Evolutionary conservation across 1,140 invertebrate genomes (phyloP), one percentile per base, ranked within the genome.

Genomic region (Drosophila sproati): DNA sequence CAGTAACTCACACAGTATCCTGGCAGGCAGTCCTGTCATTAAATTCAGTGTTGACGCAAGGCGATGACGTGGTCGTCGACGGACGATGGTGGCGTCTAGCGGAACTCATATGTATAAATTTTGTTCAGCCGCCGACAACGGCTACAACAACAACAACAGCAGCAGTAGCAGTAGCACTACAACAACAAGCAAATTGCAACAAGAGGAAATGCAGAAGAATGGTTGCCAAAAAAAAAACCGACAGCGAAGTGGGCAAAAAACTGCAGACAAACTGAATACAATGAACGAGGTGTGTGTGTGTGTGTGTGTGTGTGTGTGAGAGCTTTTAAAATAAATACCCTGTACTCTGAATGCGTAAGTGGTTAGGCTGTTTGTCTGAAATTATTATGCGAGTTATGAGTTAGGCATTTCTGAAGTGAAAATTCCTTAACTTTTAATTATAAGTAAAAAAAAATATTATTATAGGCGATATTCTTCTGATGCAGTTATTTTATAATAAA

Each of bases 21-120:
- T 57, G 39, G 55, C 37, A 31, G 35, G 55, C 55, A 66, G 60
- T 51, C 62, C 57, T 77, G 57, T 66, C 73, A 87, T 87, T 82
- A 87, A 87, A 79, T 76, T 79, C 82, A 68, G 64, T 73, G 78
- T 82, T 79, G 81, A 85, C 76, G 76, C 72, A 83, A 71, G 63
- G 34, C 71, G 59, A 59, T 54, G 67, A 63, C 62, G 45, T 41
- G 43, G 52, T 52, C 34, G 43, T 4, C 5, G 48, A 37, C 34
- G 20, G 47, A 59, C 29, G 56, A 35, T 45, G 71, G 37, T 51
- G 51, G 63, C 60, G 77, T 73, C 83, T 76, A 60, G 71, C 45
- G 52, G 62, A 75, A 73, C 47, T 52, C 71, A 68, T 66, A 74
- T 66, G 67, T 73, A 87, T 77, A 87, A 82, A 87, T 80, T 74